These are phyloP conservation scores for Pegoplata infirma DNA, from an alignment of 2,888 invertebrate species.

Conservation along the genomic window DNA sequence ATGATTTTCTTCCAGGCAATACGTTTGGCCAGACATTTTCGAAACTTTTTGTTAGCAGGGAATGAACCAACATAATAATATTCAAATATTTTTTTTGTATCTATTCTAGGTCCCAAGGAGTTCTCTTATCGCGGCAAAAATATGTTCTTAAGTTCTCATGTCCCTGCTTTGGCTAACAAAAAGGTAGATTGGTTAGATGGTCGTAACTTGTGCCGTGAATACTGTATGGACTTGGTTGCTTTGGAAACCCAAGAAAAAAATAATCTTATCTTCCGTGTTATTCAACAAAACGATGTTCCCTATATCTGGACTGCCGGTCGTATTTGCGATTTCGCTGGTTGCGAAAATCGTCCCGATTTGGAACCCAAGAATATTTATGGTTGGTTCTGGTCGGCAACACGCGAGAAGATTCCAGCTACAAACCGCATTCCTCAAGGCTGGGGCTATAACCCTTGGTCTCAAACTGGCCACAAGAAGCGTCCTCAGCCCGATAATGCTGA, in stretches of 20 bases:
- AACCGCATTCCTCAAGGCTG: conserved; percentile 81
- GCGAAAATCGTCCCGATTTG: conserved; percentile 90
- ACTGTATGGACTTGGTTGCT: conserved; percentile 95
- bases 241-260: conserved; percentile 94
- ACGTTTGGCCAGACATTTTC: no score
- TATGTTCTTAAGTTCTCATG: conserved; percentile 92
- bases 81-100: no score
- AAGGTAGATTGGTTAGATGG: conserved; percentile 95
- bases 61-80: not conserved
- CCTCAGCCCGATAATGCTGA: conserved; percentile 94
- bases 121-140: conserved; percentile 92
- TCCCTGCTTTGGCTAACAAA: conserved; percentile 86
- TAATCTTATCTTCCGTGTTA: conserved; percentile 91
- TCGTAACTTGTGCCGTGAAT: conserved; percentile 93
- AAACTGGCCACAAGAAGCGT: conserved; percentile 93
- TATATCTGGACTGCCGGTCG: conserved; percentile 97
- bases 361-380: conserved; percentile 92
- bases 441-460: conserved; percentile 93
- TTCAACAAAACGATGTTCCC: conserved; percentile 92
- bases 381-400: conserved; percentile 96
- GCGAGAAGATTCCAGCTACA: conserved; percentile 91
- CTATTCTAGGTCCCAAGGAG: conserved; percentile 91
- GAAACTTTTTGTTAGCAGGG: no score
- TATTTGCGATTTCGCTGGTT: conserved; percentile 95
- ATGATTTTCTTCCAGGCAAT: not conserved